These are phyloP conservation scores for Prochilodus magdalenae DNA, from an alignment of 2,113 vertebrate species.

Conservation along the genomic window DNA sequence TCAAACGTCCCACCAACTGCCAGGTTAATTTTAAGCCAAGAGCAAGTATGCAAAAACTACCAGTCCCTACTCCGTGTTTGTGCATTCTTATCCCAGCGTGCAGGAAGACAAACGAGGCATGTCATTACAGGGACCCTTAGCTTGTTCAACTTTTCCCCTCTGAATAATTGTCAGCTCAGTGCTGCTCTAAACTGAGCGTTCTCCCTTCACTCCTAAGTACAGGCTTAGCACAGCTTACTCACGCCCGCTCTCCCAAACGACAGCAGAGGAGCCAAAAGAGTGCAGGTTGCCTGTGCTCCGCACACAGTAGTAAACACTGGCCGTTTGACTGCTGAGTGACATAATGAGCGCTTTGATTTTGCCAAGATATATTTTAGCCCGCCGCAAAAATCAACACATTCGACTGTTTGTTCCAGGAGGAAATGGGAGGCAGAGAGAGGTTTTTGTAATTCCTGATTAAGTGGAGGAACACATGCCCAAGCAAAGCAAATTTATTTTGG, in stretches of 20 bases:
- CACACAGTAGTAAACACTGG: constrained; percentile 16
- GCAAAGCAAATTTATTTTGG: constrained; percentile 1
- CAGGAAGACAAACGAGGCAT: constrained; percentile 29
- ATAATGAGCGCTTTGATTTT: constrained; percentile 46
- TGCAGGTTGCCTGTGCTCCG: background rate
- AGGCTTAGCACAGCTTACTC: constrained; percentile 5
- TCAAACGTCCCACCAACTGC: constrained; percentile 15
- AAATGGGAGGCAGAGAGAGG: background rate
- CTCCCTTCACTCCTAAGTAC: background rate
- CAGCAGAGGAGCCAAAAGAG: constrained; percentile 18
- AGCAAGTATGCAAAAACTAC: constrained; percentile 2
- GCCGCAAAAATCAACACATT: constrained; percentile 10
- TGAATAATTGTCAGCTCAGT: background rate
- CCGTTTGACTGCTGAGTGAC: constrained; percentile 30
- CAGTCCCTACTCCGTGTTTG: constrained; percentile 6
- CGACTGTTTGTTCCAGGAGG: constrained; percentile 15
- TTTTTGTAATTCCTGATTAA: background rate
- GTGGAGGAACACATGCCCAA: background rate
- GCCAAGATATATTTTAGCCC: constrained; percentile 42
- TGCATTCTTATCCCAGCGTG: constrained; percentile 18
- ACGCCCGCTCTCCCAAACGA: constrained; percentile 16
- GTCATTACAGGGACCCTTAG: constrained; percentile 16
- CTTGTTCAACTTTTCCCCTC: background rate
- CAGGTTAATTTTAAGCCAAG: constrained; percentile 26
- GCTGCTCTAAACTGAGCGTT: background rate